A percentile compares a stretch with the other conserved stretches of the same genome.
phyloP scores from a whole-genome alignment of 1,140 invertebrate genomes.

The Leptinotarsa undecemlineata region DNA sequence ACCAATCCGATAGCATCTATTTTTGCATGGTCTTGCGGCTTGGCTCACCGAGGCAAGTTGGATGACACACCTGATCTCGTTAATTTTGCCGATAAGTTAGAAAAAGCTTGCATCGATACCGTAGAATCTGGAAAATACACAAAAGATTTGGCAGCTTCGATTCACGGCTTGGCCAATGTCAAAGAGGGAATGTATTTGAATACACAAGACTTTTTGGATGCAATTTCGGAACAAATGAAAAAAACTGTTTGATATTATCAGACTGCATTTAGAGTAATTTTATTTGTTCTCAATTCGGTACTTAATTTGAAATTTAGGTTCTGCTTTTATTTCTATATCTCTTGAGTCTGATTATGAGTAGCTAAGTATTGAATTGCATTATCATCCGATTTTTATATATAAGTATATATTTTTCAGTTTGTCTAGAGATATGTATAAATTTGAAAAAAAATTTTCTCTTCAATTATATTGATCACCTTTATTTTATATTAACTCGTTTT shows the following conservation, averaged over 20 bases:
- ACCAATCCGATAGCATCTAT: constrained; percentile 92
- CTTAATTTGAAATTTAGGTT: no score
- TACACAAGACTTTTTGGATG: constrained; percentile 84
- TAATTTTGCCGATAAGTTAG: constrained; percentile 60
- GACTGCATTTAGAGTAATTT: no score
- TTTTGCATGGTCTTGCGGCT: constrained; percentile 88
- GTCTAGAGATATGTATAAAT: no score
- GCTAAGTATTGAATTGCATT: no score
- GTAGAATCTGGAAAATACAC: constrained; percentile 90
- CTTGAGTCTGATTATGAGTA: no score
- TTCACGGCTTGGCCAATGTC: constrained; percentile 78
- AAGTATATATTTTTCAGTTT: no score
- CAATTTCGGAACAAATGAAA: constrained; percentile 77
- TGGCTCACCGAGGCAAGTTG: constrained; percentile 81
- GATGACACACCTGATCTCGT: constrained; percentile 76
- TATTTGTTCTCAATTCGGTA: no score
- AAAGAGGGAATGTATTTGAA: constrained; percentile 80
- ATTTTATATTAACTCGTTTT: no score
- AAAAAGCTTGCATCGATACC: constrained; percentile 80
- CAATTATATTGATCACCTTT: no score
- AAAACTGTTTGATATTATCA: constrained; percentile 42
- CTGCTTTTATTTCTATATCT: no score
- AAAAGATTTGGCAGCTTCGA: constrained; percentile 87
- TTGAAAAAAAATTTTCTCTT: no score
- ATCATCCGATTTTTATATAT: no score